Evolutionary conservation across 2,797 vertebrate genomes (phyloP), one percentile per base, ranked within the genome.

Genomic region (Spinus pinus): DNA sequence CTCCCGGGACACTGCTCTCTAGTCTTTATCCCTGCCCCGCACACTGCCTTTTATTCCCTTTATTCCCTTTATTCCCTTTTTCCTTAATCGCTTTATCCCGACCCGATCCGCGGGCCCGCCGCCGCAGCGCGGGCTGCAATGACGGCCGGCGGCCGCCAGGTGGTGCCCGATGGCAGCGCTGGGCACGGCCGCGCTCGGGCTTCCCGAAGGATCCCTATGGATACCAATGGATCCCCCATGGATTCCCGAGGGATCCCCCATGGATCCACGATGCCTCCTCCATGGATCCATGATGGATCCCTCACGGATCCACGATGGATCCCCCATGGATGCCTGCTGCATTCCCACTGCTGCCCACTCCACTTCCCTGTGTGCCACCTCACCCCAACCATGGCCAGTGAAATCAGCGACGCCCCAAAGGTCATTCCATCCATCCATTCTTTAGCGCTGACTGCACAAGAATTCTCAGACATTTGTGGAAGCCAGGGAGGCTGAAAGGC

Each of bases 331-430:
- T 28, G 1, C 46, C 23, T 2, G 3, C 9, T 23, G 47, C 14
- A 47, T 54, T 27, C 25, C 61, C 18, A 3, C 12, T 7, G 25
- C 10, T 66, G 8, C 33, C 56, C 33, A 35, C 56, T 19, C 16
- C 25, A 1, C 41, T 9, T 35, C 6, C 65, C 10, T 18, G 22
- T 14, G 6, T 1, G 1, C 1, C n/a, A 1, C 30, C 35, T 51
- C 44, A 6, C 47, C 3, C 2, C 0, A 0, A 2, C 10, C 37
- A 0, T 0, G 7, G 6, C 2, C 80, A 2, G 8, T 8, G 44
- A 9, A 14, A 24, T 15, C 2, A 7, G 1, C 1, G 23, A 11
- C 0, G 1, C 14, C 33, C 16, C 31, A 5, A 44, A 37, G 41
- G 4, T 3, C 6, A 4, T 19, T 35, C 42, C 10, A 7, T 4